phyloP scores from a whole-genome alignment of 2,888 invertebrate species.

The Drosophila neotestacea region DNA sequence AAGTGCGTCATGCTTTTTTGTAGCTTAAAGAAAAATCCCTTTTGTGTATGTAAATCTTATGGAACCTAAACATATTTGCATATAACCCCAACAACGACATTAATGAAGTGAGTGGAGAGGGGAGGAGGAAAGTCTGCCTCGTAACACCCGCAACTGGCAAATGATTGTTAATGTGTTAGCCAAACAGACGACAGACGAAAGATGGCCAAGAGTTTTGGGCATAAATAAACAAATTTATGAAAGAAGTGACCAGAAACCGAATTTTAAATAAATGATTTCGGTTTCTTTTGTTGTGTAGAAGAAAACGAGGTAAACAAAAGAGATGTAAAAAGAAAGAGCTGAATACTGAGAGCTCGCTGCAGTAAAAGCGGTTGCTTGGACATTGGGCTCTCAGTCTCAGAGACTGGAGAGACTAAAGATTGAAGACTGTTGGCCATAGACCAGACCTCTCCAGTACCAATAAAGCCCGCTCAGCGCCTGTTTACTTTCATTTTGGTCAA shows the following conservation, averaged over 20 bases:
- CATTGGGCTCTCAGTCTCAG: constrained; percentile 18
- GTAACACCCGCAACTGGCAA: constrained; percentile 48
- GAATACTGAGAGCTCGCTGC: constrained; percentile 50
- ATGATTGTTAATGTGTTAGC: constrained; percentile 54
- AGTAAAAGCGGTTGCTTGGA: constrained; percentile 57
- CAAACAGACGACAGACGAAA: constrained; percentile 48
- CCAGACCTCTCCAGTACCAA: constrained; percentile 3
- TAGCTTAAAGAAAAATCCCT: constrained; percentile 16
- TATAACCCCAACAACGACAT: constrained; percentile 41
- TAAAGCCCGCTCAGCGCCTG: constrained; percentile 33
- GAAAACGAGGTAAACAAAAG: constrained; percentile 63
- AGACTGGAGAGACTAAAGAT: constrained; percentile 18
- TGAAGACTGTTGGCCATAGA: neutral
- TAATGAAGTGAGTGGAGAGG: neutral
- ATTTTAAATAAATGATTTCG: constrained; percentile 77
- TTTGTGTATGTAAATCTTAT: constrained; percentile 22
- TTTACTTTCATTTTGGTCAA: constrained; percentile 76
- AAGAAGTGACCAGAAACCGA: constrained; percentile 67
- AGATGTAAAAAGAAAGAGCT: constrained; percentile 25
- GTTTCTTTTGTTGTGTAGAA: constrained; percentile 66
- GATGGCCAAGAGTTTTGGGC: constrained; percentile 36
- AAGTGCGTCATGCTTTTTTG: constrained; percentile 21
- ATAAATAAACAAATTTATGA: constrained; percentile 60
- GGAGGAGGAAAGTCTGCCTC: constrained; percentile 6
- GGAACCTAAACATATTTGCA: constrained; percentile 58